Evolutionary conservation across 2,113 vertebrate species (phyloP).

Genomic region (Gadus chalcogrammus): DNA sequence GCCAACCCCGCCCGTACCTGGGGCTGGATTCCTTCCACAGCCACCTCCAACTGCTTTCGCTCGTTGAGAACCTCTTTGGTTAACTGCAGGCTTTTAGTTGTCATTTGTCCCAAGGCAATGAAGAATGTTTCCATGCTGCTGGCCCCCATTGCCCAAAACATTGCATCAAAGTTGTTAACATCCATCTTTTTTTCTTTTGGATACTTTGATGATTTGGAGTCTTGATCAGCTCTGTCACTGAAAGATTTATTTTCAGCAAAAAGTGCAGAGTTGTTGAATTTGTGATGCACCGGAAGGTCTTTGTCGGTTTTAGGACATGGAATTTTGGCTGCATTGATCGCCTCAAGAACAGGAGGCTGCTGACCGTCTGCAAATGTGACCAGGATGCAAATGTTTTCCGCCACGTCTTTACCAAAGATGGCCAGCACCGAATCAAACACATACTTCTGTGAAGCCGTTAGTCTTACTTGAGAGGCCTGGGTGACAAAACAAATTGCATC

Average conservation of each 20-base stretch:
- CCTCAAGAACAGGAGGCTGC: no score
- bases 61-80: constrained; percentile 1
- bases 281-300: no score
- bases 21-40: neutral
- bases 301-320: no score
- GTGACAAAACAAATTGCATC: constrained; percentile 53
- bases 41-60: neutral
- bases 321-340: no score
- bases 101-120: neutral
- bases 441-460: constrained; percentile 39
- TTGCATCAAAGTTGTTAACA: constrained; percentile 3
- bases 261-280: neutral
- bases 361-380: no score
- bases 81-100: constrained; percentile 21
- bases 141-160: neutral
- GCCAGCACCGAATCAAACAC: constrained; percentile 48
- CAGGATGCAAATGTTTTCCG: constrained; percentile 9
- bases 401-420: constrained; percentile 43
- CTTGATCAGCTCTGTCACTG: no score
- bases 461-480: constrained; percentile 35
- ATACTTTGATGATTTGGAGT: no score
- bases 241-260: no score
- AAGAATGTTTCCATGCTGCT: constrained; percentile 9
- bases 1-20: constrained; percentile 11
- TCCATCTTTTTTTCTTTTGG: constrained; percentile 19